Percentiles rank a stretch among this genome's conserved stretches.
These are phyloP conservation scores for Acanthosepion esculentum DNA, from an alignment of 2,888 invertebrate species.

Conservation along the genomic window DNA sequence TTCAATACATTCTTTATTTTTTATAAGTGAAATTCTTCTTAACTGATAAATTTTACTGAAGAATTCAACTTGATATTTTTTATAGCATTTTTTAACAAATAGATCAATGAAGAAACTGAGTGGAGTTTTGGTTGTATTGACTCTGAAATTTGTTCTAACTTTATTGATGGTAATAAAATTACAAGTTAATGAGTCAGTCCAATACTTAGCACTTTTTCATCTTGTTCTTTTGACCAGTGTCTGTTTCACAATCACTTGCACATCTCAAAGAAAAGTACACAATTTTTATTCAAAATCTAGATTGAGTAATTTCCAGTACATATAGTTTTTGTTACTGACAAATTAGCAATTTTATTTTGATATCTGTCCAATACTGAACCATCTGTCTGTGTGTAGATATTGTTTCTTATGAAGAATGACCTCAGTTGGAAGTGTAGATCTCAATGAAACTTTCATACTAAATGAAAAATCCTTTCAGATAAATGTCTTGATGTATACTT, in stretches of 20 bases:
- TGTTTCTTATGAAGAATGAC: conserved; percentile 2
- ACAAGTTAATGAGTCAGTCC: background rate
- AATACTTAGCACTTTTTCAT: background rate
- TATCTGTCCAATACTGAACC: background rate
- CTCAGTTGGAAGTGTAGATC: background rate
- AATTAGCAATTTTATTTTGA: background rate
- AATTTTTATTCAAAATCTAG: background rate
- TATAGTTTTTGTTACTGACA: background rate
- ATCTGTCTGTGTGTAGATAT: background rate
- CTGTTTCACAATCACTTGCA: background rate
- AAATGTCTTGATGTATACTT: background rate
- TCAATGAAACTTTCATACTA: background rate
- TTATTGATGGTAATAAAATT: background rate
- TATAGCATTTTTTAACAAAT: background rate
- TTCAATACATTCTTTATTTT: background rate
- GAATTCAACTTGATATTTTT: conserved; percentile 2
- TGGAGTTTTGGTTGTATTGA: background rate
- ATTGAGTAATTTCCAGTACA: background rate
- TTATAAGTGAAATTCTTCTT: background rate
- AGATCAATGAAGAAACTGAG: background rate
- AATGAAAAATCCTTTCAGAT: background rate
- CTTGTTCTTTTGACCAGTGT: background rate
- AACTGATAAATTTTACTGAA: background rate
- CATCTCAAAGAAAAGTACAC: background rate
- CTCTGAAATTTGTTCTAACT: background rate